Percentiles rank a stretch among this genome's conserved stretches.
Conservation (phyloP, 2,797 vertebrate species). For the Picus viridis region DNA sequence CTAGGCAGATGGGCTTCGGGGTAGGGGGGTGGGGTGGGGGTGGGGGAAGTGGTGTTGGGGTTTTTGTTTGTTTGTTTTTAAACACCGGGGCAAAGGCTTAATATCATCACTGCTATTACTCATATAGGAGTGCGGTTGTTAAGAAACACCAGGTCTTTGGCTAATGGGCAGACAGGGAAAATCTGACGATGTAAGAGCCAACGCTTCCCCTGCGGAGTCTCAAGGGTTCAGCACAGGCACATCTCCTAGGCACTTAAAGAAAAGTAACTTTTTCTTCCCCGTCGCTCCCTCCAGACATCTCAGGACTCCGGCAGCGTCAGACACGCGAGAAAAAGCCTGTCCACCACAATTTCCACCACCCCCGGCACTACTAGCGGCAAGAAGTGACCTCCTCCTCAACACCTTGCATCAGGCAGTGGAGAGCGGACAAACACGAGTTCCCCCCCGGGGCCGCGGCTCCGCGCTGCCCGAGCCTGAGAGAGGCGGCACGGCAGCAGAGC, state of each 20-base stretch:
- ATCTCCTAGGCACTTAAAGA: not conserved
- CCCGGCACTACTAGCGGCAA: not conserved
- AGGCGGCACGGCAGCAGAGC: not conserved
- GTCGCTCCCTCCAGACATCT: constrained; percentile 3
- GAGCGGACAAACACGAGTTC: not conserved
- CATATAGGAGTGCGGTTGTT: not conserved
- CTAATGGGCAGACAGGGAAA: not conserved
- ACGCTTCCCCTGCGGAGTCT: not conserved
- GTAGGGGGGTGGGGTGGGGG: not conserved
- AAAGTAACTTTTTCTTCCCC: constrained; percentile 54
- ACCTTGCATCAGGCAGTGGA: not conserved
- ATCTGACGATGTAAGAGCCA: not conserved
- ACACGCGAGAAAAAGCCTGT: not conserved
- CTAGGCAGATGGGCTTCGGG: not conserved
- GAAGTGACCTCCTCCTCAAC: not conserved
- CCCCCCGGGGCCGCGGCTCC: not conserved
- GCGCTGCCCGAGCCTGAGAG: not conserved
- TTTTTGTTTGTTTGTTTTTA: not conserved
- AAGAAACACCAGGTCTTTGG: not conserved
- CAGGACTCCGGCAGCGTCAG: not conserved
- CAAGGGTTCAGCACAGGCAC: not conserved
- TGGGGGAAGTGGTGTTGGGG: not conserved
- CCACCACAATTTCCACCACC: not conserved
- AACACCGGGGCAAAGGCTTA: not conserved
- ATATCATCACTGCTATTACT: not conserved